Conservation (phyloP, 1,140 invertebrate genomes). For the Lineus longissimus region DNA sequence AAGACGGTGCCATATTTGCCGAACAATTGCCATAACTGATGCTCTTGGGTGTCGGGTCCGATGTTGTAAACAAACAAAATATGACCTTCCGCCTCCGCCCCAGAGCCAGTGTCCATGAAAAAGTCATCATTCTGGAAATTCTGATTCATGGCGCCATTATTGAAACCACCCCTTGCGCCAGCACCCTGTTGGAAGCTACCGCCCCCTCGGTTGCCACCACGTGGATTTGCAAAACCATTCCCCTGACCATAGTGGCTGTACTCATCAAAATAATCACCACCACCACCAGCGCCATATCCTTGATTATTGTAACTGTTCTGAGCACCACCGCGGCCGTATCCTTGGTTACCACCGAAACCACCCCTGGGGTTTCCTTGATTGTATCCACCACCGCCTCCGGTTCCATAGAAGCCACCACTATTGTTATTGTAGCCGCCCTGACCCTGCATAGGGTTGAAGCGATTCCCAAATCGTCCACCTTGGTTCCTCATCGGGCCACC, state of each 20-base stretch:
- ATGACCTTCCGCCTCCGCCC: conserved; percentile 23
- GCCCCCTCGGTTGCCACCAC: conserved; percentile 4
- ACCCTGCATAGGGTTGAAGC: conserved; percentile 38
- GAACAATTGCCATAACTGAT: conserved; percentile 51
- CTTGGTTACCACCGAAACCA: conserved; percentile 10
- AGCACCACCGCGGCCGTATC: background rate
- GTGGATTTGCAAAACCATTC: no score
- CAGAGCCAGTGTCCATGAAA: no score
- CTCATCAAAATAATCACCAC: conserved; percentile 16
- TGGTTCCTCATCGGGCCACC: conserved; percentile 36
- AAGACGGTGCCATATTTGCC: conserved; percentile 50
- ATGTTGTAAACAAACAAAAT: conserved; percentile 57
- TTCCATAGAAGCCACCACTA: conserved; percentile 9
- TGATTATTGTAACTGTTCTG: background rate
- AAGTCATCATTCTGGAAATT: background rate
- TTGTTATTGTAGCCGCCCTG: conserved; percentile 8
- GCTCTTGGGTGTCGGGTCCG: conserved; percentile 51
- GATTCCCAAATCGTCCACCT: conserved; percentile 24
- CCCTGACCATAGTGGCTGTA: conserved; percentile 4
- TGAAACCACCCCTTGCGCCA: background rate
- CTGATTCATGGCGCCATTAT: background rate
- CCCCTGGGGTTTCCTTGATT: conserved; percentile 21
- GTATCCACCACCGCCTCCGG: conserved; percentile 15
- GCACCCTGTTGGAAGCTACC: background rate
- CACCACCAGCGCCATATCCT: conserved; percentile 11